phyloP scores from a whole-genome alignment of 2,797 vertebrate genomes.

The Oryzias sinensis region DNA sequence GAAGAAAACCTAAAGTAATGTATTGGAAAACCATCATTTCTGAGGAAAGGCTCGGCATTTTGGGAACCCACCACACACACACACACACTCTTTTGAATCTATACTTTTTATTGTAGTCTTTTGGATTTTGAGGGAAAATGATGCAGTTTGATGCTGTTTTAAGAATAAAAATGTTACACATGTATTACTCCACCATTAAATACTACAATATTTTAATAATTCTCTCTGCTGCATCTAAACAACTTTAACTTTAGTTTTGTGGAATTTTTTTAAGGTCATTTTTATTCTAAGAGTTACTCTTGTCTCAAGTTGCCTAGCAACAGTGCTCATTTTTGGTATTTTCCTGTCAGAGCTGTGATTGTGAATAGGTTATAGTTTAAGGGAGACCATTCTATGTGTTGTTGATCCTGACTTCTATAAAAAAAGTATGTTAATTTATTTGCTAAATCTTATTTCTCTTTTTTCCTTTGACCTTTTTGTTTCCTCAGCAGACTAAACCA shows the following conservation, averaged over 20 bases:
- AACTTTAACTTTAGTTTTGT: background rate
- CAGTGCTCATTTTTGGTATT: background rate
- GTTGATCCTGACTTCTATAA: too few species aligned
- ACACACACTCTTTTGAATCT: background rate
- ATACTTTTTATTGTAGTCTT: background rate
- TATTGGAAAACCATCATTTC: constrained; percentile 23
- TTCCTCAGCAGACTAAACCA: too few species aligned
- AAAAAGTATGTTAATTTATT: too few species aligned
- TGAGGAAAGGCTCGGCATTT: constrained; percentile 10
- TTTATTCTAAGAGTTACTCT: background rate
- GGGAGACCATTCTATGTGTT: too few species aligned
- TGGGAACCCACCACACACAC: too few species aligned
- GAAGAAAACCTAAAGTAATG: constrained; percentile 32
- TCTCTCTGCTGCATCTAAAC: background rate
- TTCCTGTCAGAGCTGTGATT: background rate
- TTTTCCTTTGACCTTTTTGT: too few species aligned
- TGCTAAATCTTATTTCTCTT: too few species aligned
- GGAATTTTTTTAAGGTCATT: background rate
- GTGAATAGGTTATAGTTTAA: background rate
- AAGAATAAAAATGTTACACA: background rate
- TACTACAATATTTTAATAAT: background rate
- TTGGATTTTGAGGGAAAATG: background rate
- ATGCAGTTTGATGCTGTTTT: background rate
- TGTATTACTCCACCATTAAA: background rate
- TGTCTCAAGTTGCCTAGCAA: background rate